phyloP scores from a whole-genome alignment of 1,140 invertebrate species.

The Drosophila pseudoananassae region DNA sequence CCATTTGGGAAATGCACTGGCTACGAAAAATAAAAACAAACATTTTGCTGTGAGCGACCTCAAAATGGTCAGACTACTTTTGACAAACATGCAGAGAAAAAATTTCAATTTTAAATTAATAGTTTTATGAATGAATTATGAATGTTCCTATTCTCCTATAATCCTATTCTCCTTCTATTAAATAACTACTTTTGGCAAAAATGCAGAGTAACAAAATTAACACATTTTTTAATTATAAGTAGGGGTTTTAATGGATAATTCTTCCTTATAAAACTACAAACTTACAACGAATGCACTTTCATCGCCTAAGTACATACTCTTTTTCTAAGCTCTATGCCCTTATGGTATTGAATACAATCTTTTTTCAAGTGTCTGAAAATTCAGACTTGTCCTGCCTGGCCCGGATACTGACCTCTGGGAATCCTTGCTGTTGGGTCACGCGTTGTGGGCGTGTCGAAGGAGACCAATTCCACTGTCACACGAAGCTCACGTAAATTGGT shows the following conservation, averaged over 20 bases:
- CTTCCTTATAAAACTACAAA: too few relatives aligned
- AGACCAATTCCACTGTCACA: constrained; percentile 42
- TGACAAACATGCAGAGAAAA: constrained; percentile 17
- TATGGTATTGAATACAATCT: too few relatives aligned
- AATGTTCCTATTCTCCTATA: too few relatives aligned
- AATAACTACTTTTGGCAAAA: too few relatives aligned
- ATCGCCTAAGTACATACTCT: too few relatives aligned
- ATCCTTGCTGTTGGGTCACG: constrained; percentile 38
- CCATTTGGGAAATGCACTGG: constrained; percentile 20
- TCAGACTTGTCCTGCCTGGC: not conserved
- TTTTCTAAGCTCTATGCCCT: too few relatives aligned
- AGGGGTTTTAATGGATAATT: too few relatives aligned
- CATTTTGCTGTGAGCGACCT: constrained; percentile 8
- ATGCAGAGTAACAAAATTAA: too few relatives aligned
- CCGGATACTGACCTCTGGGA: constrained; percentile 14
- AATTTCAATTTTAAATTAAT: not conserved
- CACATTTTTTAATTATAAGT: too few relatives aligned
- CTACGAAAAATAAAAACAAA: constrained; percentile 15
- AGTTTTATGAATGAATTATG: too few relatives aligned
- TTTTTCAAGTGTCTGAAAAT: not conserved
- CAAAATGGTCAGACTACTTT: constrained; percentile 55
- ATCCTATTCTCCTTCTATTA: too few relatives aligned
- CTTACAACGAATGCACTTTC: too few relatives aligned
- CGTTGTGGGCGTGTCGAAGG: constrained; percentile 20
- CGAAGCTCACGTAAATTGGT: constrained; percentile 61